Percentiles rank a stretch among this genome's conserved stretches.
These are phyloP conservation scores for Mobula birostris DNA, from an alignment of 2,113 vertebrate species.

Conservation along the genomic window DNA sequence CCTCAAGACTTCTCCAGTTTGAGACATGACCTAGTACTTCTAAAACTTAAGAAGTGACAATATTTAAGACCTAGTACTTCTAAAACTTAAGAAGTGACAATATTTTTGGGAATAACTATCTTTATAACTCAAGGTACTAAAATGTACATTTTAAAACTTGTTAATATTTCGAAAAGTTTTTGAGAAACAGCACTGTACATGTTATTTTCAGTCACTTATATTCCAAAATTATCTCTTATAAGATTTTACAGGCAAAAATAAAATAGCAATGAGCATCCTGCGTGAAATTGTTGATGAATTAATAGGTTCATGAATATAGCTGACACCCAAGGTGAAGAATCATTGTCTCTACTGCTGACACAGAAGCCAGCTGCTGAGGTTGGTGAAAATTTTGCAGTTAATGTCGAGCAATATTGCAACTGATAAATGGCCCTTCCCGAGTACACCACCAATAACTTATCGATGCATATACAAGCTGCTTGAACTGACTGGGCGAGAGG, in stretches of 20 bases:
- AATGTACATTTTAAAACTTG: not conserved
- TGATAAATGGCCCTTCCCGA: not conserved
- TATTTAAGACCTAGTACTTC: too few species aligned
- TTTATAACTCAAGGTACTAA: not conserved
- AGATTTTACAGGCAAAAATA: not conserved
- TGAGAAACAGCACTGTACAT: not conserved
- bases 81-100: not conserved
- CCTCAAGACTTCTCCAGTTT: too few species aligned
- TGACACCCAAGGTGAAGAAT: not conserved
- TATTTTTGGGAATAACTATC: not conserved
- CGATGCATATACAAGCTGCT: not conserved
- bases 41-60: too few species aligned
- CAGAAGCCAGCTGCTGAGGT: not conserved
- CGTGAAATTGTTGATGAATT: not conserved
- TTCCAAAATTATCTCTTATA: not conserved
- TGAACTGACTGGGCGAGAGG: not conserved
- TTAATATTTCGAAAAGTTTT: not conserved
- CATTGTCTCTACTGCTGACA: not conserved
- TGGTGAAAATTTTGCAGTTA: not conserved
- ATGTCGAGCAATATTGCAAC: not conserved
- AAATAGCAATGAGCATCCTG: not conserved
- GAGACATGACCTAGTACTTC: not conserved
- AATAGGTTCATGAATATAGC: not conserved
- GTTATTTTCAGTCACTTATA: not conserved
- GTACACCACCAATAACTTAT: not conserved